Evolutionary conservation across 2,113 vertebrate species (phyloP).

Genomic region (Picathartes gymnocephalus): DNA sequence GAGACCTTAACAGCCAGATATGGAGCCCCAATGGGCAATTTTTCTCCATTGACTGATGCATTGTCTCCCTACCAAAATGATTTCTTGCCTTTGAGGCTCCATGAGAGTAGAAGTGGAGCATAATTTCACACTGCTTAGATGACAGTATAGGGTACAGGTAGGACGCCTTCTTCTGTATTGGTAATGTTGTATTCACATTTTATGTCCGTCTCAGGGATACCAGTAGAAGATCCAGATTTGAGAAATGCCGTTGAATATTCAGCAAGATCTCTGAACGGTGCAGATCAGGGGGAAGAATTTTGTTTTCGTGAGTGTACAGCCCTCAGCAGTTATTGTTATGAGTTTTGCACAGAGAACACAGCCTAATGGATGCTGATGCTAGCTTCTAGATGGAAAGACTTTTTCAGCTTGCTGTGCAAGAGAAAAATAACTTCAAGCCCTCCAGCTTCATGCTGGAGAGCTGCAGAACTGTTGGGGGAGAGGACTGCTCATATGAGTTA

Average conservation of each 20-base stretch:
- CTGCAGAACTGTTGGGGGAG: not conserved
- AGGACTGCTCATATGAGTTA: not conserved
- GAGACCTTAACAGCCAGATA: not conserved
- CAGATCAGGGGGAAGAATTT: not conserved
- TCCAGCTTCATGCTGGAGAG: not conserved
- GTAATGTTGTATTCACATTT: not conserved
- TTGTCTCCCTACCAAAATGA: not conserved
- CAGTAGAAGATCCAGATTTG: not conserved
- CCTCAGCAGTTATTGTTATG: not conserved
- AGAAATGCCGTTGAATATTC: not conserved
- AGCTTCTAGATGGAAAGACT: not conserved
- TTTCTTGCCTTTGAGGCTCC: not conserved
- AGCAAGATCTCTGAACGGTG: not conserved
- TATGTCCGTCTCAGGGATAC: not conserved
- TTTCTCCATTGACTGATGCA: not conserved
- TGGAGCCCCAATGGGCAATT: rapidly evolving
- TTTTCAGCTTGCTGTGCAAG: not conserved
- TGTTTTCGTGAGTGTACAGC: not conserved
- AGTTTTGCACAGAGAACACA: not conserved
- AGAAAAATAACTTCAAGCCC: not conserved
- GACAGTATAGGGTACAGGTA: not conserved
- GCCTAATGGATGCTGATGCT: not conserved
- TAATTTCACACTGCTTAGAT: not conserved
- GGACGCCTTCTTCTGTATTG: not conserved
- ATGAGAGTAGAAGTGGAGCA: not conserved